These are phyloP conservation scores for Dicrostonyx torquatus DNA, from an alignment of 2,797 vertebrate genomes.

Conservation along the genomic window DNA sequence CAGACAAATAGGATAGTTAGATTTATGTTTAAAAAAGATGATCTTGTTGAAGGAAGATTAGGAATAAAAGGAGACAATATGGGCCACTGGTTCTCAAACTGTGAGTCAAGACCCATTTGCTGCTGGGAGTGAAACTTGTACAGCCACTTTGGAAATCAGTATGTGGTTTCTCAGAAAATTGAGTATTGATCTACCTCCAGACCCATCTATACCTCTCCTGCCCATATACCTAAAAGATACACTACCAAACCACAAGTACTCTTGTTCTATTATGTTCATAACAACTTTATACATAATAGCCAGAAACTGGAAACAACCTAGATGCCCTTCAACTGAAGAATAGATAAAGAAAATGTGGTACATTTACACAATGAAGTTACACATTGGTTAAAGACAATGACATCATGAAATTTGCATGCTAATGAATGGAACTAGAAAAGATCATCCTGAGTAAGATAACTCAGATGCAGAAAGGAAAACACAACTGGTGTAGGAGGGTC, in stretches of 20 bases:
- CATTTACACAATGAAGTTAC: neutral
- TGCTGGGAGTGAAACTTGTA: neutral
- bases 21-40: neutral
- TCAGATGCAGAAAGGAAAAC: neutral
- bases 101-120: neutral
- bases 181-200: neutral
- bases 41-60: neutral
- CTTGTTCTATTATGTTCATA: neutral
- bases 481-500: too few relatives aligned
- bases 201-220: neutral
- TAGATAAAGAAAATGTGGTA: neutral
- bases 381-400: neutral
- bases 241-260: neutral
- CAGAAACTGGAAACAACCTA: neutral
- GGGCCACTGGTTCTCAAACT: neutral
- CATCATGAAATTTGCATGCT: neutral
- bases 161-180: neutral
- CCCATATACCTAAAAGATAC: neutral
- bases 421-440: neutral
- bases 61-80: neutral
- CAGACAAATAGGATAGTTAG: neutral
- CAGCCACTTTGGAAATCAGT: neutral
- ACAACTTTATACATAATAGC: neutral
- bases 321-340: neutral
- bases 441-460: neutral